phyloP scores from a whole-genome alignment of 2,113 vertebrate species.

The Hypomesus transpacificus region DNA sequence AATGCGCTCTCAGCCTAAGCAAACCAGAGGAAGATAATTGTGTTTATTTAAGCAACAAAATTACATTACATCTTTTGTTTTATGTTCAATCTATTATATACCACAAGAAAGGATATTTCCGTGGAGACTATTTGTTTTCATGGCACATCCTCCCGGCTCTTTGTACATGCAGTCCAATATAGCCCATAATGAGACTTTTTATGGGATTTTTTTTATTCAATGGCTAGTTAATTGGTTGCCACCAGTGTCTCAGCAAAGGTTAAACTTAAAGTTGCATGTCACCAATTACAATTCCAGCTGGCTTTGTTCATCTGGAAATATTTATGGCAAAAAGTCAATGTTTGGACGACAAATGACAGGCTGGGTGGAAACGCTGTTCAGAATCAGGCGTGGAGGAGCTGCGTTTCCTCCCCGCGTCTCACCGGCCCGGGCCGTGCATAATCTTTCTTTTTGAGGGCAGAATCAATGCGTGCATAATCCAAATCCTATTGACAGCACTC shows the following conservation, averaged over 20 bases:
- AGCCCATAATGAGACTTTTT: constrained; percentile 74
- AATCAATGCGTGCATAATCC: constrained; percentile 78
- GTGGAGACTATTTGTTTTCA: constrained; percentile 36
- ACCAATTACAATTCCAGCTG: constrained; percentile 77
- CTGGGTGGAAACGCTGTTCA: constrained; percentile 60
- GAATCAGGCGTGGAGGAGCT: constrained; percentile 36
- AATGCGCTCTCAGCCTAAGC: not conserved
- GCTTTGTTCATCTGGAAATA: constrained; percentile 77
- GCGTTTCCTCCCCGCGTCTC: constrained; percentile 46
- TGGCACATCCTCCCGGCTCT: constrained; percentile 52
- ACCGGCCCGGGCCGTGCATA: constrained; percentile 54
- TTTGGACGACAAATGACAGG: constrained; percentile 74
- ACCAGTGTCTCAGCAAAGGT: constrained; percentile 75
- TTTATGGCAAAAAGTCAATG: constrained; percentile 74
- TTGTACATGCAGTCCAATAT: constrained; percentile 64
- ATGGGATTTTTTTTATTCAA: constrained; percentile 74
- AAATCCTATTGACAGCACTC: constrained; percentile 75
- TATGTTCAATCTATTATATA: constrained; percentile 21
- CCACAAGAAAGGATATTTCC: constrained; percentile 20
- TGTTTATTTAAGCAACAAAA: too few relatives aligned
- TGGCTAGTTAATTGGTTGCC: constrained; percentile 78
- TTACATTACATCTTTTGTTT: not conserved
- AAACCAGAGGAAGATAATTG: not conserved
- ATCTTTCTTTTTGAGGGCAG: constrained; percentile 60
- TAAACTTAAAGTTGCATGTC: constrained; percentile 77